Conservation (phyloP, 53 echinoderm and acorn worm genomes). For the Arbacia lixula region DNA sequence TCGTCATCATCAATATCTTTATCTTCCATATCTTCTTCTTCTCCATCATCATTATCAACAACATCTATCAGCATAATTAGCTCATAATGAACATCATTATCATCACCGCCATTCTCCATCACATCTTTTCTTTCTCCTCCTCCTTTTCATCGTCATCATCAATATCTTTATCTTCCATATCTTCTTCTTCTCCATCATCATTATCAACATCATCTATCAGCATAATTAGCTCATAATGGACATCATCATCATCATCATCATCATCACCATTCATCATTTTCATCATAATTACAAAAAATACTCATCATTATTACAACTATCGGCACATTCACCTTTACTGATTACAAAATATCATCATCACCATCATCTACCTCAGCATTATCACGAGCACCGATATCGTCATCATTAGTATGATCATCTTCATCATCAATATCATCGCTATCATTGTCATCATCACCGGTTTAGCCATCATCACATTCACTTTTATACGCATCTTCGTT, state of each 20-base stretch:
- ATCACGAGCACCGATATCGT: neutral
- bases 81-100: too few species aligned
- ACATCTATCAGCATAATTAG: too few species aligned
- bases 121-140: too few species aligned
- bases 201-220: neutral
- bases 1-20: neutral
- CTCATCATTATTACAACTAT: neutral
- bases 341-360: too few species aligned
- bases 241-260: slow-evolving; percentile 8
- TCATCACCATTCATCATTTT: neutral
- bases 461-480: neutral
- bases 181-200: neutral
- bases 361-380: neutral
- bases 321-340: neutral
- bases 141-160: slow-evolving; percentile 6
- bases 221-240: neutral
- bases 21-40: too few species aligned
- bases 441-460: neutral
- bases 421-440: neutral
- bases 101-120: neutral
- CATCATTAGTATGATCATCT: too few species aligned
- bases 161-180: neutral
- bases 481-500: neutral
- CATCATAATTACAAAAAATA: neutral
- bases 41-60: too few species aligned